Evolutionary conservation across 2,113 vertebrate genomes (phyloP).

Genomic region (Bagarius yarrelli): DNA sequence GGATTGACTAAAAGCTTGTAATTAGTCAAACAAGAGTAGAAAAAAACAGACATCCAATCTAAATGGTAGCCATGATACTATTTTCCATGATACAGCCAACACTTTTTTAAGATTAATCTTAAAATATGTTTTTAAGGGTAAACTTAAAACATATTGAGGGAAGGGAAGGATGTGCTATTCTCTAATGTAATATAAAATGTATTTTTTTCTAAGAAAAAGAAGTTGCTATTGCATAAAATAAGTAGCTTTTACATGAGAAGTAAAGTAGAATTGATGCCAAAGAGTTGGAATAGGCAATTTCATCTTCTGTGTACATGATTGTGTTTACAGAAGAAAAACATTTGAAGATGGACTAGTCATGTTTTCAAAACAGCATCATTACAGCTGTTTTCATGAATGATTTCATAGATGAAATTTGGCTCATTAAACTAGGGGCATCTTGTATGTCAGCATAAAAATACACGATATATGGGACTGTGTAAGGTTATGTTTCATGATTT

Average conservation of each 20-base stretch:
- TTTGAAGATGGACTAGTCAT: background rate
- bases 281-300: no score
- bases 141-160: background rate
- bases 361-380: background rate
- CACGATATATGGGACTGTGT: background rate
- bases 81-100: constrained; percentile 47
- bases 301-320: background rate
- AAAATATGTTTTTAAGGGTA: background rate
- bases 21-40: constrained; percentile 35
- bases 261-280: no score
- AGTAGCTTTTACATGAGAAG: no score
- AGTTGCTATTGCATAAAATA: background rate
- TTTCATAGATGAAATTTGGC: background rate
- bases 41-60: constrained; percentile 41
- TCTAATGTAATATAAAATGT: constrained; percentile 2
- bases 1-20: constrained; percentile 28
- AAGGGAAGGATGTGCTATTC: background rate
- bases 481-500: no score
- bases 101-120: background rate
- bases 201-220: background rate
- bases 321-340: background rate
- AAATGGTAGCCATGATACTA: constrained; percentile 37
- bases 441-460: background rate
- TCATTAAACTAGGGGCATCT: background rate
- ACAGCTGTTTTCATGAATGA: background rate